These are phyloP conservation scores for Zaprionus lineosus DNA, from an alignment of 2,888 invertebrate genomes.

Conservation along the genomic window DNA sequence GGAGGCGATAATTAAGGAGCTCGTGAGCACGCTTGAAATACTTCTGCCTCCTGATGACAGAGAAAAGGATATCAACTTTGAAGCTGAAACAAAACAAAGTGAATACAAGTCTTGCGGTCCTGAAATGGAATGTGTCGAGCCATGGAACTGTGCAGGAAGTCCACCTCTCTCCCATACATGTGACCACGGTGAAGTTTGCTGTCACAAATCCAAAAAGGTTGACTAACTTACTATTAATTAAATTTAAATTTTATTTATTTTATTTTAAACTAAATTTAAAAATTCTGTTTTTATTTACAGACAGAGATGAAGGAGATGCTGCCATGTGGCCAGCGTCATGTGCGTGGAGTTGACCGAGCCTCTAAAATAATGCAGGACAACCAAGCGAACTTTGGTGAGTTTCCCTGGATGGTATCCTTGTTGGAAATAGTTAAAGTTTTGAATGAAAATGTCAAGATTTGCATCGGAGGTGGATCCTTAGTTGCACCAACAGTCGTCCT, in stretches of 20 bases:
- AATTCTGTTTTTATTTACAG: too few relatives aligned
- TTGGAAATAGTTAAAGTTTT: background rate
- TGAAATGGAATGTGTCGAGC: constrained; percentile 18
- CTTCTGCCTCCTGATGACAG: too few relatives aligned
- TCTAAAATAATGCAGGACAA: background rate
- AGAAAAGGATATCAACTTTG: too few relatives aligned
- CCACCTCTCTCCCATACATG: background rate
- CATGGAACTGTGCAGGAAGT: constrained; percentile 17
- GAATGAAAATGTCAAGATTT: background rate
- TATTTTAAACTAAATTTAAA: too few relatives aligned
- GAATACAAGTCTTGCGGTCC: constrained; percentile 2
- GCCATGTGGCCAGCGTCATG: constrained; percentile 20
- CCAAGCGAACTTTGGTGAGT: constrained; percentile 23
- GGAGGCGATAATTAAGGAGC: too few relatives aligned
- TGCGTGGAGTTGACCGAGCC: background rate
- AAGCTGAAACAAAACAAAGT: background rate
- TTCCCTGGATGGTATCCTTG: constrained; percentile 30
- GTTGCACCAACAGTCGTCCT: constrained; percentile 26
- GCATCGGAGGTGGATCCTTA: constrained; percentile 28
- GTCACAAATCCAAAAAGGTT: constrained; percentile 18
- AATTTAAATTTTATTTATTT: too few relatives aligned
- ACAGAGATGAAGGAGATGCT: background rate
- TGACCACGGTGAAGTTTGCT: constrained; percentile 17
- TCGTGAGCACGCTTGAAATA: too few relatives aligned
- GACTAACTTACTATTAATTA: background rate